Conservation (phyloP, 1,140 invertebrate genomes). For the Ceratitis capitata region DNA sequence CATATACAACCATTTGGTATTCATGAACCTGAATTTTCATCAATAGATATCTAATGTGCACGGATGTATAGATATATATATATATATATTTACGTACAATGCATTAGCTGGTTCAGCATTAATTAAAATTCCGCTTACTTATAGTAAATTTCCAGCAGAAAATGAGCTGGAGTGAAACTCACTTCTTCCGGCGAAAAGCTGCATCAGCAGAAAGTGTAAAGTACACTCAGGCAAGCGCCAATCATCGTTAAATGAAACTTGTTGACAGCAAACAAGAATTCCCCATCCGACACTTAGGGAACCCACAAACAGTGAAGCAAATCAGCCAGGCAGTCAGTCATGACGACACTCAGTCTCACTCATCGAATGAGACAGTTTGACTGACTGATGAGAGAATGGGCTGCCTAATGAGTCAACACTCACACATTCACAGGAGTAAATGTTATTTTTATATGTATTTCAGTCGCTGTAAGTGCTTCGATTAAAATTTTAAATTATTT, state of each 20-base stretch:
- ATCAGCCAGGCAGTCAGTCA: neutral
- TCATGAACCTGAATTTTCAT: neutral
- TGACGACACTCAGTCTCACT: neutral
- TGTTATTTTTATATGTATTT: neutral
- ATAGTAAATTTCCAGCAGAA: neutral
- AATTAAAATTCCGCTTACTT: neutral
- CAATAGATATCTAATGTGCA: neutral
- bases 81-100: neutral
- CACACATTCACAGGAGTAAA: neutral
- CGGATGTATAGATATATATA: neutral
- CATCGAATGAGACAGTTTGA: neutral
- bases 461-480: neutral
- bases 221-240: conserved; percentile 9
- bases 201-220: conserved; percentile 25
- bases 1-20: neutral
- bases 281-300: neutral
- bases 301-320: neutral
- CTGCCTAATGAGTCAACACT: neutral
- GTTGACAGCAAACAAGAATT: conserved; percentile 23
- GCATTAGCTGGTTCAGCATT: neutral
- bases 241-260: conserved; percentile 25
- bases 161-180: neutral
- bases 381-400: neutral
- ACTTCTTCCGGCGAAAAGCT: neutral
- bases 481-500: neutral